phyloP scores from a whole-genome alignment of 64 coral and sea anemone genomes.

The Trachythela sp. region DNA sequence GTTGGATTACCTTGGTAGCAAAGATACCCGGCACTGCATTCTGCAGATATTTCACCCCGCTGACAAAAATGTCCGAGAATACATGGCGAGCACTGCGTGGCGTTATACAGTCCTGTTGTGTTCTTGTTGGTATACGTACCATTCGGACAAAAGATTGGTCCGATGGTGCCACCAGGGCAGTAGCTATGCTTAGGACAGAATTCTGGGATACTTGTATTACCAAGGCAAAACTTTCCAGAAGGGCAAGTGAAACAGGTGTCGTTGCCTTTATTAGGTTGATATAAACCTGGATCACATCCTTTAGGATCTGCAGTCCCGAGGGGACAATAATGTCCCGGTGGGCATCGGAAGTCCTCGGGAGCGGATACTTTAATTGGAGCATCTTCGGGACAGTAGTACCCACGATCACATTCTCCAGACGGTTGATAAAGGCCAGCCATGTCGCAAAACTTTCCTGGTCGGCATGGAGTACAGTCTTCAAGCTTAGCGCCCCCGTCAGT shows the following conservation, averaged over 20 bases:
- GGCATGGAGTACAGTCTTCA: conserved; percentile 69
- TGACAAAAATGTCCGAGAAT: conserved; percentile 74
- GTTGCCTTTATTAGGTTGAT: conserved; percentile 56
- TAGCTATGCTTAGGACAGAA: conserved; percentile 73
- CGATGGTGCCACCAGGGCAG: conserved; percentile 61
- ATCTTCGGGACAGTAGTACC: conserved; percentile 82
- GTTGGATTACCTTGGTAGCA: conserved; percentile 74
- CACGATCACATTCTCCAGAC: conserved; percentile 51
- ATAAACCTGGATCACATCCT: conserved; percentile 73
- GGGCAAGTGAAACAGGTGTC: conserved; percentile 63
- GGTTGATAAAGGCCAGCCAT: conserved; percentile 55
- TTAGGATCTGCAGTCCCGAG: conserved; percentile 68
- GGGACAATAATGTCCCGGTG: conserved; percentile 69
- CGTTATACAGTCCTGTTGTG: conserved; percentile 44
- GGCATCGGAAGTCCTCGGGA: conserved; percentile 61
- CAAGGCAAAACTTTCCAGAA: conserved; percentile 68
- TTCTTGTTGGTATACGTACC: conserved; percentile 71
- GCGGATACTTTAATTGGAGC: conserved; percentile 59
- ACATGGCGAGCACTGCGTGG: conserved; percentile 69
- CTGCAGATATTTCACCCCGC: conserved; percentile 55
- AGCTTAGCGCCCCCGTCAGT: conserved; percentile 44
- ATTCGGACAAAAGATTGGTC: conserved; percentile 74
- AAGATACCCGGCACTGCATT: conserved; percentile 67
- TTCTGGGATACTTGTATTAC: conserved; percentile 66
- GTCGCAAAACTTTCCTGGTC: conserved; percentile 72